Evolutionary conservation across 2,113 vertebrate species (phyloP).

Genomic region (Macaca nemestrina): DNA sequence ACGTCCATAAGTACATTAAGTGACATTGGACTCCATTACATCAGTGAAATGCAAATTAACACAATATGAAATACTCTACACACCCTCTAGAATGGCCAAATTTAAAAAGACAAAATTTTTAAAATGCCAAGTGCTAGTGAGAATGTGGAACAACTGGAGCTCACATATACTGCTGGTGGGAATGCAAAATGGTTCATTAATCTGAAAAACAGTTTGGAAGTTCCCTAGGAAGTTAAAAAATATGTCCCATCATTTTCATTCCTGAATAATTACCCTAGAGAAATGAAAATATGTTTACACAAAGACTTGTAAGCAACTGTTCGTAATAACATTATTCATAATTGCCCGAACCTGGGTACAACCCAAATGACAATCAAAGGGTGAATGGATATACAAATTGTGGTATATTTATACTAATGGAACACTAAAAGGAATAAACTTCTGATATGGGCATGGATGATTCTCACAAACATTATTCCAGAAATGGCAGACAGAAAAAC

Average conservation of each 20-base stretch:
- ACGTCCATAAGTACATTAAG: neutral
- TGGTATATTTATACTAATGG: neutral
- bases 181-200: neutral
- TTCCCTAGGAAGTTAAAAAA: neutral
- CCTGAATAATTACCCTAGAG: neutral
- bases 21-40: neutral
- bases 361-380: neutral
- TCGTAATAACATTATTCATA: neutral
- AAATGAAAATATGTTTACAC: neutral
- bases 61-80: neutral
- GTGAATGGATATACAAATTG: neutral
- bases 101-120: neutral
- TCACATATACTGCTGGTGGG: neutral
- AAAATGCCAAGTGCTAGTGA: neutral
- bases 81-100: neutral
- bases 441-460: neutral
- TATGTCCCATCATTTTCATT: neutral
- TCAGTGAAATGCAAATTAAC: neutral
- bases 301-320: neutral
- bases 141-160: neutral
- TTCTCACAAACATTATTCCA: neutral
- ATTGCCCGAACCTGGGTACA: neutral
- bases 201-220: neutral
- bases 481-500: neutral
- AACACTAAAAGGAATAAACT: conserved; percentile 12